Base-by-base conservation (phyloP, 2,113 vertebrate genomes). In the Puntigrus tetrazona region DNA sequence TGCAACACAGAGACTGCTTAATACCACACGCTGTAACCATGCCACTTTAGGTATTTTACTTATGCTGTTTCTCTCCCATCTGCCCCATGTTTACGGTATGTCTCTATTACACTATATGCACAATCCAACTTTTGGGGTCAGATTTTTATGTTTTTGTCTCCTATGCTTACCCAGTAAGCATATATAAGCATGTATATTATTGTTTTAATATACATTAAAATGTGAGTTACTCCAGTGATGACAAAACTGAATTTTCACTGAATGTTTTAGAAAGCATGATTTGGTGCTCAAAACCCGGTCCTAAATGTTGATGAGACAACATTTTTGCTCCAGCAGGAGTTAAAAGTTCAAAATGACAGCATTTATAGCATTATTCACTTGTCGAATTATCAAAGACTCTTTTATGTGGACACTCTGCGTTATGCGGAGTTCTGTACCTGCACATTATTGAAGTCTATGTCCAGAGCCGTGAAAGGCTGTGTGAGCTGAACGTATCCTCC, bases 401-500 rank as follows among this genome's bases (percentile, higher is more conserved):
- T 27, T 61, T 27, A 14, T 25, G 27, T 61, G 25, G 29, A 7
- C 59, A 61, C n/a, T 27, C n/a, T n/a, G 3, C 31, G 20, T 7
- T 22, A 20, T 5, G 3, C 77, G 1, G 31, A 57, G 20, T 36
- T 52, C 8, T 36, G 6, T 34, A 99, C 98, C 96, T 97, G 93
- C 63, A 95, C 92, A 76, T 93, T 92, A 63, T 98, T 99, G 93
- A 99, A 99, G 89, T 99, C 94, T 52, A 99, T 94, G 83, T 91
- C 91, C 91, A 99, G 94, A 27, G 96, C 94, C 70, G 95, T 95
- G 88, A 96, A 97, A 4, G 95, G 92, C n/a, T 96, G 91, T 50
- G 96, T 98, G 86, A 99, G 94, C 74, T 96, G 69, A 67, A 85
- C 84, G 38, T 97, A 98, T 1, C 97, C 98, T 61, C 97, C 96